Evolutionary conservation across 2,797 vertebrate genomes (phyloP), one percentile per base, ranked within the genome.

Genomic region (Rhinogobio ventralis): DNA sequence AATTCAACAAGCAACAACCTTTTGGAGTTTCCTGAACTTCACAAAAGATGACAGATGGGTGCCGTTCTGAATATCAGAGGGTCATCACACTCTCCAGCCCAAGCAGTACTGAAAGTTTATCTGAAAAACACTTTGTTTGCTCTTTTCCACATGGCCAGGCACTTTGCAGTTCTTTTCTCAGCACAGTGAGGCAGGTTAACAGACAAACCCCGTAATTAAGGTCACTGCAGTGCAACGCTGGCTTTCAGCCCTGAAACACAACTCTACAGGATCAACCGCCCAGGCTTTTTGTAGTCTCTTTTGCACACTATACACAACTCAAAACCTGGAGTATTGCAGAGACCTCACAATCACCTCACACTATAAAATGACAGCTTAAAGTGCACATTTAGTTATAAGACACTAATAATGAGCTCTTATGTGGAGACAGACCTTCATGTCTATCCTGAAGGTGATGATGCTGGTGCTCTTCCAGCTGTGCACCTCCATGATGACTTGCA

Each of bases 361-460:
- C 57, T 51, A 25, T 42, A 75, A 53, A 66, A 83, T 13, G 2
- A 64, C 39, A 19, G 14, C 25, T 82, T 73, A 15, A 17, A 23
- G 19, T 28, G 4, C 23, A 28, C 30, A 39, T 42, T 33, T 4
- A 53, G 7, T 45, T 39, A 45, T 45, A 30, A 81, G 9, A 39
- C 20, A 49, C 62, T 15, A 49, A 0, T 17, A 45, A 33, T 30
- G 6, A 53, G 76, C 42, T 66, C 55, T 69, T 77, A 60, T 30
- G n/a, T 30, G 30, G n/a, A 83, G 75, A 88, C 88, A 86, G 80
- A 89, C 88, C 88, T 88, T 89, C 88, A 89, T 89, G 78, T 89
- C 88, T 79, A 89, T 89, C 86, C 85, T 85, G 76, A 89, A 85
- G 57, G 88, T 89, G 86, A 89, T 85, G 20, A 75, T 55, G 49